phyloP scores from a whole-genome alignment of 2,113 vertebrate genomes.

The Alectura lathami region DNA sequence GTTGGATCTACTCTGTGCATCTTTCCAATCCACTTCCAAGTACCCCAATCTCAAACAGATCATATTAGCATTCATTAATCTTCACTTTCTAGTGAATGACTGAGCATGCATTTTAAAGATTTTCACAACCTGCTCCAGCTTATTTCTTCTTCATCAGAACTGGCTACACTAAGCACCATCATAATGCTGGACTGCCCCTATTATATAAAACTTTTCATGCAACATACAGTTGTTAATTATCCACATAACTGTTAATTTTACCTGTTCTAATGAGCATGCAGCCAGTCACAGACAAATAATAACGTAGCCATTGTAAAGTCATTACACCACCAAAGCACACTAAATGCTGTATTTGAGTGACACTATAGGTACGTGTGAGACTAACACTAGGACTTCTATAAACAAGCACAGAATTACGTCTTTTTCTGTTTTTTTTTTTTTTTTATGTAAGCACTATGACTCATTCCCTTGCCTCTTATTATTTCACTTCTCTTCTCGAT shows the following conservation, averaged over 20 bases:
- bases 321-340: neutral
- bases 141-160: neutral
- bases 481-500: neutral
- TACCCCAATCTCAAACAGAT: neutral
- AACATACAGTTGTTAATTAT: neutral
- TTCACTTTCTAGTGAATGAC: neutral
- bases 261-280: neutral
- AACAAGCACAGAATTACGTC: neutral
- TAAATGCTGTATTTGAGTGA: neutral
- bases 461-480: neutral
- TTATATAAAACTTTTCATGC: neutral
- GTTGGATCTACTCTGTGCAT: neutral
- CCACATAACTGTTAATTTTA: neutral
- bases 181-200: rapidly evolving
- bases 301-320: neutral
- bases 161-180: neutral
- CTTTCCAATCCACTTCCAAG: neutral
- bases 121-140: neutral
- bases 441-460: neutral
- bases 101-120: neutral
- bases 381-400: neutral
- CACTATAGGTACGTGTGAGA: neutral
- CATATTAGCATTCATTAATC: neutral
- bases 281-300: neutral
- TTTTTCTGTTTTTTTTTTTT: neutral